Base-by-base conservation (phyloP, 2,113 vertebrate species). In the Varanus salvator region DNA sequence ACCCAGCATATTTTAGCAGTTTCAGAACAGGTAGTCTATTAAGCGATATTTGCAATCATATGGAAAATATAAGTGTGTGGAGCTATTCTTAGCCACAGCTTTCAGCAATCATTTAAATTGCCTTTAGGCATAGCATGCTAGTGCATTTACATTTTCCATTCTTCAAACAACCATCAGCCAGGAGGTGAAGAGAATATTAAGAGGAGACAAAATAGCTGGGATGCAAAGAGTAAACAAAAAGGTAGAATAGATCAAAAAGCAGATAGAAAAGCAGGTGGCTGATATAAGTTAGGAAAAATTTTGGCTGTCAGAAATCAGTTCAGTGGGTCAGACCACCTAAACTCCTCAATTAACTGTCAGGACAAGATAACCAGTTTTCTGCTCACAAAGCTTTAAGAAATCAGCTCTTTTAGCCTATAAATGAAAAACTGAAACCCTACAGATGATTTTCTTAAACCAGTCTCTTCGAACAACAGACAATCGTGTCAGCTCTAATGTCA, bases 201-300 rank as follows among this genome's bases (percentile, higher is more conserved):
- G 48, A 85, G 48, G 52, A 71, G 52, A 48, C 38, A 71, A 85
- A 72, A 52, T 23, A 85, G 44, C 21, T 85, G 29, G 84, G 84
- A n/a, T 72, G 11, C 29, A 85, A 48, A 85, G 84, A 81, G 60
- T n/a, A 85, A 85, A 85, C 23, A 85, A 71, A 71, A 85, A 17
- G 14, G 15, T 85, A 85, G 66, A 69, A 85, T 69, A 48, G 12
- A 31, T 38, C 14, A 71, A 27, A 84, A 72, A 72, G 84, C 68
- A 52, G n/a, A 72, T 4, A 85, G 84, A 29, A 71, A 8, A 54
- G 68, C 48, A 85, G 29, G 7, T 85, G 84, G 29, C 68, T 74
- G 19, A 54, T n/a, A 29, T 29, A 72, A 85, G 84, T 44, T 85
- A 31, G 29, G 69, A 52, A 29, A 50, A 72, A 72, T 52, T 19